phyloP scores from a whole-genome alignment of 2,797 vertebrate species.

The Loris lydekkerianus region DNA sequence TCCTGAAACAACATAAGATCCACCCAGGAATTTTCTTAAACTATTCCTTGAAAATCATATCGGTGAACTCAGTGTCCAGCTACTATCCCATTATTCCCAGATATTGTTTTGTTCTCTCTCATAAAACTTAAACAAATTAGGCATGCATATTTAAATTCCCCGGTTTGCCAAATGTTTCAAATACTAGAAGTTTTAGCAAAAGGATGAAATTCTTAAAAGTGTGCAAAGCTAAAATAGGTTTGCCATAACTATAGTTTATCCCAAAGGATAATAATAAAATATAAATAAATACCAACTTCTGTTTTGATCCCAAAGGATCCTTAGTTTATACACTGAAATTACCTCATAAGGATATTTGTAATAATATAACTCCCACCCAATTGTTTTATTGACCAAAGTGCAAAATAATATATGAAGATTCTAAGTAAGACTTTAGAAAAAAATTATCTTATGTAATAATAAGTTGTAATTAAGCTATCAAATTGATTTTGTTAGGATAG shows the following conservation, averaged over 20 bases:
- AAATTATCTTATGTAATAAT: neutral
- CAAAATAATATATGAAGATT: slow-evolving; percentile 13
- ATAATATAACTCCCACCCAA: neutral
- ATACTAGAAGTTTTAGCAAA: neutral
- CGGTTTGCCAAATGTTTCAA: neutral
- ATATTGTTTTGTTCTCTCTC: neutral
- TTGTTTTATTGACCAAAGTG: neutral
- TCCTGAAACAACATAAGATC: neutral
- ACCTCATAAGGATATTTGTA: neutral
- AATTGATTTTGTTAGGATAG: neutral
- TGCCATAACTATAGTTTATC: slow-evolving; percentile 4
- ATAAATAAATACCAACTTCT: neutral
- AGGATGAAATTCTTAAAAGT: neutral
- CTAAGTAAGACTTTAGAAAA: neutral
- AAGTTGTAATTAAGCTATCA: neutral
- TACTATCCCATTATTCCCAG: neutral
- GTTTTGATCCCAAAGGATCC: neutral
- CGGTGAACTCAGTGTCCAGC: neutral
- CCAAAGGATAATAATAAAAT: neutral
- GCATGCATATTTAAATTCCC: neutral
- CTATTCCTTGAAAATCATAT: neutral
- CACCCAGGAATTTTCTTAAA: neutral
- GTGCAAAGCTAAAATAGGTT: neutral
- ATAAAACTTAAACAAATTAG: neutral
- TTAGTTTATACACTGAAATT: slow-evolving; percentile 10